Evolutionary conservation across 2,113 vertebrate species (phyloP), one percentile per base, ranked within the genome.

Genomic region (Thunnus maccoyii): DNA sequence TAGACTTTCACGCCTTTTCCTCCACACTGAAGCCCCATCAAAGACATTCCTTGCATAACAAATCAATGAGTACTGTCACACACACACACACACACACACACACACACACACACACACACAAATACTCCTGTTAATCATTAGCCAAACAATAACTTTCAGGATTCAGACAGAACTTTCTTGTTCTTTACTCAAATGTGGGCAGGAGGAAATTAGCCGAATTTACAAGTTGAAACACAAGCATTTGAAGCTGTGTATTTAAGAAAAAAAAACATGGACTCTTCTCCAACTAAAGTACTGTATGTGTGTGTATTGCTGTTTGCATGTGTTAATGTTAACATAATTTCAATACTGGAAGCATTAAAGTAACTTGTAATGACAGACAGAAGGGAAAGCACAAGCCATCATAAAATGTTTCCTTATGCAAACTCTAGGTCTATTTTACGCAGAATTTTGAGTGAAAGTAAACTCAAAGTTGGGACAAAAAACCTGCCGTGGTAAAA

Each of bases 41-140:
- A 95, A 96, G 85, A 95, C 91, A 90, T 98, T 97, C 96, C 95
- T 96, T 95, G 94, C 94, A 96, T 97, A 95, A 96, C 95, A 96
- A 96, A 95, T 96, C 91, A 95, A 91, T 93, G 96, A 94, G 94
- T 92, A 94, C 94, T 94, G 91, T 90, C 93, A 27, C 78, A 93
- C 83, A 30, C 64, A 55, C 73, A 32, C n/a, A 27, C 91, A 32
- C 65, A 94, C 75, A 36, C 72, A 50, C 69, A 52, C 78, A 63
- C 61, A 27, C 57, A 48, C 63, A 64, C 58, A 71, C 47, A 50
- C 58, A 70, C 56, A 56, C 79, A 76, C 41, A 63, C 36, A 41
- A 11, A 66, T 13, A 60, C 41, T 61, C 66, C 55, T 81, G 76
- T 85, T 80, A 86, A 88, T 88, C 72, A 76, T 91, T 87, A 77